Evolutionary conservation across 2,797 vertebrate species (phyloP).

Genomic region (Agapornis canus): DNA sequence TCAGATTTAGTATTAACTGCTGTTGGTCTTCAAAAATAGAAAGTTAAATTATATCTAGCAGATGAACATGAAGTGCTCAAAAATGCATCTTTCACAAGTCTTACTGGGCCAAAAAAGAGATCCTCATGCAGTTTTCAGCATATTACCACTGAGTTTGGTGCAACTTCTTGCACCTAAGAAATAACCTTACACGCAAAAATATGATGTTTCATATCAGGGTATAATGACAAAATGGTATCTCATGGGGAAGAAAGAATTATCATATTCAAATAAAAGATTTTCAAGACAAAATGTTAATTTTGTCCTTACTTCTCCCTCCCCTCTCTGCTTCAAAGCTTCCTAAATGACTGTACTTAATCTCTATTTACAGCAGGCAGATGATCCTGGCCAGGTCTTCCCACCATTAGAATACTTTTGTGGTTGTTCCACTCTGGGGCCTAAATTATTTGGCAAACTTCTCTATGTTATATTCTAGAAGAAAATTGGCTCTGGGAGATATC

Average conservation of each 20-base stretch:
- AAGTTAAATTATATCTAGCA: neutral
- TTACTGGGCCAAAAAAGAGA: neutral
- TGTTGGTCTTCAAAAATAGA: neutral
- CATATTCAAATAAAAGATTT: neutral
- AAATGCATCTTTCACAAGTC: neutral
- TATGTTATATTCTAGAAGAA: neutral
- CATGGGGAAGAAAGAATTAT: neutral
- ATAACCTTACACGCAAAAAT: neutral
- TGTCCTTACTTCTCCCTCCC: neutral
- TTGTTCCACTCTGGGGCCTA: neutral
- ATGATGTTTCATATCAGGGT: neutral
- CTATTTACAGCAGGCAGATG: neutral
- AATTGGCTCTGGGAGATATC: neutral
- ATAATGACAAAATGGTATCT: neutral
- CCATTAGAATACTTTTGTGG: neutral
- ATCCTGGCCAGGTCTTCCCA: neutral
- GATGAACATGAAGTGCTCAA: neutral
- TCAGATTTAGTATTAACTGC: neutral
- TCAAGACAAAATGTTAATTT: neutral
- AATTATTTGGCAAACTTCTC: slow-evolving; percentile 2
- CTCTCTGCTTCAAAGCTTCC: neutral
- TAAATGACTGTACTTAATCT: neutral
- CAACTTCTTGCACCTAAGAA: neutral
- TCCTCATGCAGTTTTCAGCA: neutral
- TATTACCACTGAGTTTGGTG: neutral